A percentile compares a stretch with the other conserved stretches of the same genome.
phyloP scores from a whole-genome alignment of 2,797 vertebrate species.

The Brotula barbata region DNA sequence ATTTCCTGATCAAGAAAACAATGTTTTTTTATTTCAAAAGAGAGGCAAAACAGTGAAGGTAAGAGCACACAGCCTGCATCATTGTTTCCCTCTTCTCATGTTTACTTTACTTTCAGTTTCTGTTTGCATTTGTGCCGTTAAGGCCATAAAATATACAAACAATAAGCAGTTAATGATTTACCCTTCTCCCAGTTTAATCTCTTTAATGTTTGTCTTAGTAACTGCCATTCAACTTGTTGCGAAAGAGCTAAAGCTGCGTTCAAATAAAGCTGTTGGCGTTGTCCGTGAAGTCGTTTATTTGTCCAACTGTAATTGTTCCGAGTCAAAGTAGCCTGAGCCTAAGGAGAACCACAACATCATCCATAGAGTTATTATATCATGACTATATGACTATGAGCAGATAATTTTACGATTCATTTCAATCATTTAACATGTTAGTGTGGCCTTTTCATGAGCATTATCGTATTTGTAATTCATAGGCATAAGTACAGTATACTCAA shows the following conservation, averaged over 20 bases:
- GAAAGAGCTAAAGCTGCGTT: slow-evolving; percentile 38
- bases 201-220: slow-evolving; percentile 32
- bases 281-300: slow-evolving; percentile 38
- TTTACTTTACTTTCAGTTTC: neutral
- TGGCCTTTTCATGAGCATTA: too few species aligned
- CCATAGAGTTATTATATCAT: neutral
- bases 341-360: neutral
- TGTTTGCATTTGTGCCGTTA: neutral
- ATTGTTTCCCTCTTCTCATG: neutral
- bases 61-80: neutral
- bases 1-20: neutral
- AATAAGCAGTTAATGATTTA: slow-evolving; percentile 29
- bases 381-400: too few species aligned
- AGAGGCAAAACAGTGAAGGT: too few species aligned
- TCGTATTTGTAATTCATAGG: too few species aligned
- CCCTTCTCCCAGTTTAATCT: slow-evolving; percentile 5
- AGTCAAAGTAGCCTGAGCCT: neutral
- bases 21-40: too few species aligned
- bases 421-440: too few species aligned
- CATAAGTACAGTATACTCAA: too few species aligned
- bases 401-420: too few species aligned
- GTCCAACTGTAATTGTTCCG: slow-evolving; percentile 20
- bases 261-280: slow-evolving; percentile 35
- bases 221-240: slow-evolving; percentile 11
- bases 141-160: slow-evolving; percentile 12